Base-by-base conservation (phyloP, 1,140 invertebrate species). In the Pogonus chalceus region DNA sequence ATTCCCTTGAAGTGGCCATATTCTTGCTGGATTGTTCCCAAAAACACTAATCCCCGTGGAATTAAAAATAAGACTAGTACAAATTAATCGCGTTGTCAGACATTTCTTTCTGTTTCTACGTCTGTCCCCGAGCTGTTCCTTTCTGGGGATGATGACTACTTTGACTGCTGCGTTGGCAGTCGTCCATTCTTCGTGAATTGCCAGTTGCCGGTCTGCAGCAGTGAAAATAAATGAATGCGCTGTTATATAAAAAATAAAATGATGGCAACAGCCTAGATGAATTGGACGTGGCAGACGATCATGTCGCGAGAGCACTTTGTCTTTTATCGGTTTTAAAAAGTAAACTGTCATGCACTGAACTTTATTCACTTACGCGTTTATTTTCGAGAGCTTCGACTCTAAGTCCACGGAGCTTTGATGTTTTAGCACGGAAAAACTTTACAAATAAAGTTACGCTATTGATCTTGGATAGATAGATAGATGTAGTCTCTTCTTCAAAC, bases 41-140 rank as follows among this genome's bases (percentile, higher is more conserved):
- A 43, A 43, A 43, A 43, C 37, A 18, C 37, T 43, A 43, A 43
- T 43, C 37, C 37, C 18, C 4, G 7, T 9, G 37, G 37, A 43
- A 12, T 43, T 43, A 43, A 43, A 43, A 43, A 43, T 43, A 43
- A 43, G 37, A 43, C 37, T 43, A 43, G 37, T 43, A 43, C 37
- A 43, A 43, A 43, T 43, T 43, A 43, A 43, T 43, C 37, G 37
- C 37, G 37, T 43, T 43, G 37, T 43, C 37, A 43, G 37, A 16
- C n/a, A 12, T 43, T 43, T 43, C 37, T 43, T 43, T 16, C 26
- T 43, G 7, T n/a, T n/a, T n/a, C n/a, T n/a, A n/a, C n/a, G n/a
- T n/a, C n/a, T n/a, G n/a, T n/a, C n/a, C n/a, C n/a, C n/a, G n/a
- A n/a, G n/a, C n/a, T n/a, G n/a, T 43, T 18, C 9, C 18, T 12